These are phyloP conservation scores for Merodon equestris DNA, from an alignment of 2,888 invertebrate species.

Conservation along the genomic window DNA sequence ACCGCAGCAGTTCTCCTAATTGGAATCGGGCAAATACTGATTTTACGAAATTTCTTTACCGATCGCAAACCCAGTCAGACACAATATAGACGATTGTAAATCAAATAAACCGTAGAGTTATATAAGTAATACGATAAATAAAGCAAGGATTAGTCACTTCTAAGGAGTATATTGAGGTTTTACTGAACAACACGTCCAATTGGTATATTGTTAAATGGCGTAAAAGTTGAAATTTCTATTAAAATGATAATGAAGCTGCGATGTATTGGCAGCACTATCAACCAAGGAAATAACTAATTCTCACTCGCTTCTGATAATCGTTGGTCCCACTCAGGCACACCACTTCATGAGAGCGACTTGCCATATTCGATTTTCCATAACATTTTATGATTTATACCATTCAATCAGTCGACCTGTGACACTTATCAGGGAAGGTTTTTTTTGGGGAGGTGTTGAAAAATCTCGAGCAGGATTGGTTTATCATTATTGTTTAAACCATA, in stretches of 20 bases:
- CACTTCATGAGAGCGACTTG: slow-evolving; percentile 33
- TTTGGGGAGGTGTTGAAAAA: slow-evolving; percentile 27
- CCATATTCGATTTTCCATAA: slow-evolving; percentile 68
- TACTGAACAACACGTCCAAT: too few species aligned
- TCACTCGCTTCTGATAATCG: background rate
- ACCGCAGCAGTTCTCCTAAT: slow-evolving; percentile 91
- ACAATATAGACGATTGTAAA: slow-evolving; percentile 75
- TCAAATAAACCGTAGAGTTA: slow-evolving; percentile 16
- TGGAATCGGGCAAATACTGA: slow-evolving; percentile 93
- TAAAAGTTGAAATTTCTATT: background rate
- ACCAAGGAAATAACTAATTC: too few species aligned
- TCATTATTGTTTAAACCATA: slow-evolving; percentile 47
- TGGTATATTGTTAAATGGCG: background rate
- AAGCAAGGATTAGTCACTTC: slow-evolving; percentile 62
- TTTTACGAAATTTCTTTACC: slow-evolving; percentile 94
- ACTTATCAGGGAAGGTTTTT: slow-evolving; percentile 49
- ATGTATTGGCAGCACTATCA: slow-evolving; percentile 31
- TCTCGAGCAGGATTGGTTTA: slow-evolving; percentile 46
- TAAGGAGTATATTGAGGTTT: too few species aligned
- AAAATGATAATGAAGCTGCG: background rate
- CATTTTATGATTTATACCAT: slow-evolving; percentile 68
- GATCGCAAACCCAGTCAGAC: slow-evolving; percentile 82
- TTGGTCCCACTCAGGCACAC: slow-evolving; percentile 9
- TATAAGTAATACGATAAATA: slow-evolving; percentile 28
- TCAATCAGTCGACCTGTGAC: slow-evolving; percentile 58